These are phyloP conservation scores for Oryctolagus cuniculus DNA, from an alignment of 2,113 vertebrate species.

Conservation along the genomic window DNA sequence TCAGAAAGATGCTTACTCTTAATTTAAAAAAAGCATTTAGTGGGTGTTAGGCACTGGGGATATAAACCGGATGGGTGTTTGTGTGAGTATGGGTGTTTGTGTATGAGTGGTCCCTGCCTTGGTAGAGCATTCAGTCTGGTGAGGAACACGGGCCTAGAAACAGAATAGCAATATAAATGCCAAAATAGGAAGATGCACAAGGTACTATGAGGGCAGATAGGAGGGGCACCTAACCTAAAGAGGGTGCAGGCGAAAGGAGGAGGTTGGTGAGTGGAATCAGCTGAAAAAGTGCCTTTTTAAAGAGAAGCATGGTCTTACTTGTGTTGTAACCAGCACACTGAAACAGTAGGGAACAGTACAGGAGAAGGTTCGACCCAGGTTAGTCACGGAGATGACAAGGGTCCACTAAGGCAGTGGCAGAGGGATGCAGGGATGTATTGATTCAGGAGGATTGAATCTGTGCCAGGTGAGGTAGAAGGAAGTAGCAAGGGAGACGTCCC, in stretches of 20 bases:
- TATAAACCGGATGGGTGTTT: slow-evolving; percentile 8
- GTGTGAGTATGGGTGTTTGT: background rate
- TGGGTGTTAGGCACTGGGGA: background rate
- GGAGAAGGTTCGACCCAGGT: background rate
- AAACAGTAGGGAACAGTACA: background rate
- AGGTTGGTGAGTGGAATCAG: background rate
- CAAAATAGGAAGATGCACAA: background rate
- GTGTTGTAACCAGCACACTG: background rate
- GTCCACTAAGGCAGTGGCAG: background rate
- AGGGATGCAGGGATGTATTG: background rate
- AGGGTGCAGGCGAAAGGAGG: slow-evolving; percentile 7
- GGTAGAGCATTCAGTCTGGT: background rate
- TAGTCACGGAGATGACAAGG: background rate
- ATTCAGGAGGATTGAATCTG: background rate
- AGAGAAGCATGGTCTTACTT: background rate
- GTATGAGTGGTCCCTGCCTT: background rate
- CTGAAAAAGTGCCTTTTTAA: background rate
- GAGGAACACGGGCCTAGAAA: slow-evolving; percentile 8
- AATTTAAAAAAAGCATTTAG: background rate
- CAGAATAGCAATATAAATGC: background rate
- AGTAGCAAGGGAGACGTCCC: background rate
- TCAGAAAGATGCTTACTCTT: slow-evolving; percentile 34
- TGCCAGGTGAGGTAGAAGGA: background rate
- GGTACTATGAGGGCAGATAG: background rate
- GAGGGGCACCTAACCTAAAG: background rate